Base-by-base conservation (phyloP, 2,113 vertebrate species). In the Cacatua alba region DNA sequence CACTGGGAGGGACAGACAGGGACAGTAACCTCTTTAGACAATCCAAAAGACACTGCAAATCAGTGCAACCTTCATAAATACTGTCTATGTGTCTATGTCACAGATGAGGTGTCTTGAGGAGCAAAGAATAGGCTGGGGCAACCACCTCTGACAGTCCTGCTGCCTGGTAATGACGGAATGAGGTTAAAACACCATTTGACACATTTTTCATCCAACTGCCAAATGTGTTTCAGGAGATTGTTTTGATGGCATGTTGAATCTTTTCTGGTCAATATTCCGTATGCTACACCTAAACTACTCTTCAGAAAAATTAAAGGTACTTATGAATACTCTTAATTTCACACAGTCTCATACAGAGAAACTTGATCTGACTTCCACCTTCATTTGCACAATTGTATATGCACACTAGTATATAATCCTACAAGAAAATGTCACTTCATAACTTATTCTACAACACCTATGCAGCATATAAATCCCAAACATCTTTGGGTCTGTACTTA, bases 11-110 rank as follows among this genome's bases (percentile, higher is more conserved):
- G 41, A 85, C 57, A 70, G 78, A 52, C 67, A 57, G 41, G 68
- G 63, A 68, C 75, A 53, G 48, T 26, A 41, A 88, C n/a, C 25
- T 68, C 67, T 80, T 76, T 2, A 83, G 57, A 55, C 39, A 67
- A 35, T 52, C 69, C 65, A 81, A 60, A 33, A 85, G 57, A 70
- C 57, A 84, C 29, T 11, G 1, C 0, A 2, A 91, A 26, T 11
- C 48, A 79, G 28, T 75, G 49, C 71, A 93, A 41, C 49, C 39
- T 51, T 14, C 70, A n/a, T 17, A 63, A 82, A 26, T 25, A 82
- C 0, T 1, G 24, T 33, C 69, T 23, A 12, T n/a, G 20, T 0
- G 2, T 33, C 4, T 37, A 18, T 0, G 2, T 29, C 4, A 3
- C 69, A 84, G 15, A 55, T 3, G 26, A 86, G 76, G 46, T 6